Evolutionary conservation across 2,797 vertebrate genomes (phyloP).

Genomic region (Syndactyla subalaris): DNA sequence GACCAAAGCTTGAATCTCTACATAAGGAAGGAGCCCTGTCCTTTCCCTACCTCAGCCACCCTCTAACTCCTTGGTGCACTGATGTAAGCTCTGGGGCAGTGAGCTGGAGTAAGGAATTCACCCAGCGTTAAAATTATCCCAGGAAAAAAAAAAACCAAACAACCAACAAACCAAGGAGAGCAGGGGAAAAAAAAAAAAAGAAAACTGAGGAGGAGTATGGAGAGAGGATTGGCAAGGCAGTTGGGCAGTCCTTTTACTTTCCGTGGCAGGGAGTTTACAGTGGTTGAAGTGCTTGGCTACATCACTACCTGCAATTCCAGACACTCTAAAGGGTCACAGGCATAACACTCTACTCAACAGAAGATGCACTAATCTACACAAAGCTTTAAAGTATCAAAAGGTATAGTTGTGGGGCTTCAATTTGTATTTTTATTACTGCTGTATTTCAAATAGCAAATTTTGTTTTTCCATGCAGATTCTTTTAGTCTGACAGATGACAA

Average conservation of each 20-base stretch:
- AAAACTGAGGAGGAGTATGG: not conserved
- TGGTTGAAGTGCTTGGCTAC: not conserved
- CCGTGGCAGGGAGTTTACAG: not conserved
- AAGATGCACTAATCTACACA: not conserved
- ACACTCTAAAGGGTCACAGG: not conserved
- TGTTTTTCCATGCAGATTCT: not conserved
- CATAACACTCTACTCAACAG: not conserved
- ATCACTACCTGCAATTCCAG: not conserved
- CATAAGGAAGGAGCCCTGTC: not conserved
- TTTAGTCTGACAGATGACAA: not conserved
- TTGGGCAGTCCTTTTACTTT: not conserved
- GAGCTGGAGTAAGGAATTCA: not conserved
- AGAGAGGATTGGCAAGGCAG: not conserved
- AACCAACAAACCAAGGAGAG: not conserved
- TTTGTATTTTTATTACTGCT: not conserved
- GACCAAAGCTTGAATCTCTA: not conserved
- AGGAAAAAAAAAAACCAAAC: too few relatives aligned
- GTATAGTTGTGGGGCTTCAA: not conserved
- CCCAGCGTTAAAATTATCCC: not conserved
- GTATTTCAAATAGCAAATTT: not conserved
- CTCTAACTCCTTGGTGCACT: rapidly evolving
- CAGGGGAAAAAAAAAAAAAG: too few relatives aligned
- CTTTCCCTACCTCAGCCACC: not conserved
- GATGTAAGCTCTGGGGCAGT: not conserved
- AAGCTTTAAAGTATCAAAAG: not conserved